Percentiles rank a stretch among this genome's conserved stretches.
Conservation (phyloP, 2,113 vertebrate genomes). For the Stictonetta naevosa region DNA sequence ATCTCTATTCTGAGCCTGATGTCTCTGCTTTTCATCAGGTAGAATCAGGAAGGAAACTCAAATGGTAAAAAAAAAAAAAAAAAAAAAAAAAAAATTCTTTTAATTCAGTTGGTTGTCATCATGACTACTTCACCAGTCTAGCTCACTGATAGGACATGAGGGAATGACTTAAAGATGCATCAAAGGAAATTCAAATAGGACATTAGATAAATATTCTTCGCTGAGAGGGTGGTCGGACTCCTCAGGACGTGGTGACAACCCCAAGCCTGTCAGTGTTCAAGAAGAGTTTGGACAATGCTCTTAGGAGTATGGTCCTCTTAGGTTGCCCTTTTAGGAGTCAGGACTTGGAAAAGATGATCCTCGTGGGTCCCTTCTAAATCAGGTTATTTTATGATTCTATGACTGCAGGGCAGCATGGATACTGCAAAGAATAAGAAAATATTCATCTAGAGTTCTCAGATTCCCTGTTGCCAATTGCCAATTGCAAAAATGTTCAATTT, state of each 20-base stretch:
- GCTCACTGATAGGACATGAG: background rate
- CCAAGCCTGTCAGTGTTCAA: background rate
- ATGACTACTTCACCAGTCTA: rapidly evolving
- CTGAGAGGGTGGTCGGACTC: background rate
- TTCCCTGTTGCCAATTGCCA: background rate
- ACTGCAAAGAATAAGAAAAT: background rate
- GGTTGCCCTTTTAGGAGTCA: background rate
- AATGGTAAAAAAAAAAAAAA: background rate
- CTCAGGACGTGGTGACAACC: background rate
- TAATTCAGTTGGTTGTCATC: background rate
- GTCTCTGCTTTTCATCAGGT: background rate
- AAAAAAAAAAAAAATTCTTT: background rate
- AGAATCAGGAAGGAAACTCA: background rate
- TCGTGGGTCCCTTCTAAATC: background rate
- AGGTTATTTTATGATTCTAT: background rate
- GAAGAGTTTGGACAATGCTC: background rate
- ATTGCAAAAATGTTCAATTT: background rate
- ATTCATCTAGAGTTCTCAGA: background rate
- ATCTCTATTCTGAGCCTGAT: background rate
- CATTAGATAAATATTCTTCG: background rate
- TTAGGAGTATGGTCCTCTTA: background rate
- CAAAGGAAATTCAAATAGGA: background rate
- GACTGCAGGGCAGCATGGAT: background rate
- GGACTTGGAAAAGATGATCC: background rate
- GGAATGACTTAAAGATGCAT: background rate